Conservation (phyloP, 1,140 invertebrate genomes). For the Drosophila littoralis region DNA sequence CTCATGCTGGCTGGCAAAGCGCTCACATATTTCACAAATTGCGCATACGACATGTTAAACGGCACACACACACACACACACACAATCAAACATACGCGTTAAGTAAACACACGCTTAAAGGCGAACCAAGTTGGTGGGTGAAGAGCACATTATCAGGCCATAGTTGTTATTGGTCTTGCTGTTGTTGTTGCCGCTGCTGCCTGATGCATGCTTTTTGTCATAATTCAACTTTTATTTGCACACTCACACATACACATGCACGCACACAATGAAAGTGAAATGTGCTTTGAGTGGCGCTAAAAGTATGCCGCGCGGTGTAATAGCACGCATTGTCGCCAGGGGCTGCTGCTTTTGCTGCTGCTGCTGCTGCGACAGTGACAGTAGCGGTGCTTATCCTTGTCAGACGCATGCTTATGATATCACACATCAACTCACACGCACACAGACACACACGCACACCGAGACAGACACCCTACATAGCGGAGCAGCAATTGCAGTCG, state of each 20-base stretch:
- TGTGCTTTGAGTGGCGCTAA: slow-evolving; percentile 76
- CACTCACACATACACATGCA: slow-evolving; percentile 51
- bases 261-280: slow-evolving; percentile 53
- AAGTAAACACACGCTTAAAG: slow-evolving; percentile 42
- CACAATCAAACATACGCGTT: slow-evolving; percentile 25
- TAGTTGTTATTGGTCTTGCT: slow-evolving; percentile 37
- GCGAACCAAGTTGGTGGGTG: slow-evolving; percentile 45
- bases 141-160: slow-evolving; percentile 73
- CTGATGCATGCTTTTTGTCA: slow-evolving; percentile 67
- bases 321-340: slow-evolving; percentile 64
- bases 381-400: slow-evolving; percentile 78
- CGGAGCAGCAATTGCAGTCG: slow-evolving; percentile 21
- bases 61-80: slow-evolving; percentile 59
- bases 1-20: slow-evolving; percentile 64
- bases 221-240: slow-evolving; percentile 80
- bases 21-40: slow-evolving; percentile 80
- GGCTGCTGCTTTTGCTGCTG: slow-evolving; percentile 5
- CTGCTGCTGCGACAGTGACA: slow-evolving; percentile 71
- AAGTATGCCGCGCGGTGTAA: slow-evolving; percentile 80
- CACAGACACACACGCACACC: slow-evolving; percentile 26
- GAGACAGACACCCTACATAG: background rate
- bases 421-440: slow-evolving; percentile 56
- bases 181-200: slow-evolving; percentile 42
- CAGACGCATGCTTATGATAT: slow-evolving; percentile 78
- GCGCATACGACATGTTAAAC: slow-evolving; percentile 82